Evolutionary conservation across 2,113 vertebrate species (phyloP).

Genomic region (Chrysochloris asiatica): DNA sequence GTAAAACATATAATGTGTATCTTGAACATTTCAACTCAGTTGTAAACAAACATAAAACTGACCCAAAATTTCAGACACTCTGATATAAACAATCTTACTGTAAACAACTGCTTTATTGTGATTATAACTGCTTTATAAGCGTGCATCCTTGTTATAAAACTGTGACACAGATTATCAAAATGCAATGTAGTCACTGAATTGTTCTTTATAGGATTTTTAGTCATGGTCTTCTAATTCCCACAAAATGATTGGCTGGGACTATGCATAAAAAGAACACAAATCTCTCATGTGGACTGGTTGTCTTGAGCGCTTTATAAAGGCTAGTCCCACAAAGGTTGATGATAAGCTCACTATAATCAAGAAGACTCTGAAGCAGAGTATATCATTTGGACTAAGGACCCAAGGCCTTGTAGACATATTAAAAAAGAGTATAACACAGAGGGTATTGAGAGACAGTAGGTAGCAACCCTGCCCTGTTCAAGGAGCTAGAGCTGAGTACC

Average conservation of each 20-base stretch:
- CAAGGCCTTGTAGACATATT: not conserved
- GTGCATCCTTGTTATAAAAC: no score
- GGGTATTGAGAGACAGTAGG: not conserved
- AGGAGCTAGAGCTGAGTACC: not conserved
- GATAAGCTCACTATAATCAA: not conserved
- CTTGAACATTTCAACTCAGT: no score
- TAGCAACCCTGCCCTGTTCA: not conserved
- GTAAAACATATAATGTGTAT: not conserved
- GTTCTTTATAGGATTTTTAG: no score
- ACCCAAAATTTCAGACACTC: not conserved
- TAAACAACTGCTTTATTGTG: no score
- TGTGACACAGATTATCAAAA: no score
- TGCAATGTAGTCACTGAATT: no score
- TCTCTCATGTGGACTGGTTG: no score
- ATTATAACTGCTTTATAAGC: no score
- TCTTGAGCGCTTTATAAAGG: no score
- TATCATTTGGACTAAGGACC: not conserved
- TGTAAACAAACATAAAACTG: no score
- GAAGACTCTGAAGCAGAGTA: not conserved
- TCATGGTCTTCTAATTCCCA: no score
- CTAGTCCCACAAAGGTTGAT: not conserved
- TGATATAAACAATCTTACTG: not conserved
- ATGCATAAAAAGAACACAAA: not conserved
- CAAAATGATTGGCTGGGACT: not conserved
- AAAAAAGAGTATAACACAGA: not conserved